Base-by-base conservation (phyloP, 2,113 vertebrate genomes). In the Chloropsis hardwickii region DNA sequence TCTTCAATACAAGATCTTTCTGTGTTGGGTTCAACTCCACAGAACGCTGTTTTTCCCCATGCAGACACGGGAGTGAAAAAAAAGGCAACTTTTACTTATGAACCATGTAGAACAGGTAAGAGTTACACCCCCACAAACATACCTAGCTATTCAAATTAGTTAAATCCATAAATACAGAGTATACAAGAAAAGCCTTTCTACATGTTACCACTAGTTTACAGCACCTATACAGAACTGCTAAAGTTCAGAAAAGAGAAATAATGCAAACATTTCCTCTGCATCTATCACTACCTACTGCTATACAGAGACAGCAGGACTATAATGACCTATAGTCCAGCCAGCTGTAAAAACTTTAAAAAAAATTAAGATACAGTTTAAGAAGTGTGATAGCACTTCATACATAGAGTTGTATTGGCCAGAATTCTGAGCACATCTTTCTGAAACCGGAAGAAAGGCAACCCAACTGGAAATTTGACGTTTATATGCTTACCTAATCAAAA, bases 11-110 rank as follows among this genome's bases (percentile, higher is more conserved):
- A 83, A 99, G 98, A 92, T 99, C 99, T 94, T 98, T 99, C 97
- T 99, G 99, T 35, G 98, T 98, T 88, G 99, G 98, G 70, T 99
- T 99, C 97, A 99, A 95, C 93, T 99, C 99, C 97, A 99, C 98
- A 14, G 99, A 99, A 56, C 99, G 99, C 99, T 99, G 47, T 40
- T 60, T 95, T 51, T 80, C 31, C 31, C 81, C 76, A 86, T 24
- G 76, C 62, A 80, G 42, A 69, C 8, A 79, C 0, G 61, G 12
- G 4, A 66, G 5, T 23, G 14, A n/a, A 53, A 54, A 50, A 39
- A 40, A 53, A n/a, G 6, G 3, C 21, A 61, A 76, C 13, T 78
- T 71, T 4, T 85, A 48, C 16, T 78, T 54, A 69, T 1, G 4
- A 57, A 81, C 50, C 23, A 50, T 4, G 23, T 1, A 64, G 9